Conservation (phyloP, 2,113 vertebrate genomes). For the Rhinoptilus africanus region DNA sequence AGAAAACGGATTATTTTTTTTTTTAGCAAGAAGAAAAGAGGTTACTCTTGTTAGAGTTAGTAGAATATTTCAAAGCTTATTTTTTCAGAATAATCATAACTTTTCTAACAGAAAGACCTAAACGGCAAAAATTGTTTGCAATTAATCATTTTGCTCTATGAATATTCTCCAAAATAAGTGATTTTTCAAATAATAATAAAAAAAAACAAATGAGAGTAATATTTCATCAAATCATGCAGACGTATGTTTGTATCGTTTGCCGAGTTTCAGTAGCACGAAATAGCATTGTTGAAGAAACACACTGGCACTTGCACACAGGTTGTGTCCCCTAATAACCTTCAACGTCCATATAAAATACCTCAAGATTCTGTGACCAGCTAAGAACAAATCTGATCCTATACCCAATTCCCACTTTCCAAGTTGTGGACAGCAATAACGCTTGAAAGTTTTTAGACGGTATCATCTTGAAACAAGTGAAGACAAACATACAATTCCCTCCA, state of each 20-base stretch:
- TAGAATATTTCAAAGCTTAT: background rate
- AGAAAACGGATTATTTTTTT: background rate
- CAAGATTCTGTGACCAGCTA: background rate
- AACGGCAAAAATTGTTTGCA: background rate
- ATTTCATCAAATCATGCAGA: background rate
- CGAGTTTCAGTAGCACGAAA: background rate
- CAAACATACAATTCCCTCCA: background rate
- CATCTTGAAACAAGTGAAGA: background rate
- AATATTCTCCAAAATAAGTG: background rate
- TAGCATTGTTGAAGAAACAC: background rate
- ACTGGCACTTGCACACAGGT: background rate
- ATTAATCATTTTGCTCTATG: background rate
- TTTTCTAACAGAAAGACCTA: background rate
- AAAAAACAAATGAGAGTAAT: background rate
- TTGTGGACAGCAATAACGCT: background rate
- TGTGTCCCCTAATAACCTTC: background rate
- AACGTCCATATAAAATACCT: background rate
- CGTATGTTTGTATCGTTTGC: background rate
- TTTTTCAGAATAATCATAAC: background rate
- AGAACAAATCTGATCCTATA: background rate
- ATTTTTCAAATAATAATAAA: background rate
- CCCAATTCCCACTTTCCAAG: background rate
- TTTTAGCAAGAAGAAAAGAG: background rate
- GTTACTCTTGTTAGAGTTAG: background rate
- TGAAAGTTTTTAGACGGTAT: background rate